A percentile compares a stretch with the other conserved stretches of the same genome.
Conservation (phyloP, 1,140 invertebrate species). For the Hirudo medicinalis region DNA sequence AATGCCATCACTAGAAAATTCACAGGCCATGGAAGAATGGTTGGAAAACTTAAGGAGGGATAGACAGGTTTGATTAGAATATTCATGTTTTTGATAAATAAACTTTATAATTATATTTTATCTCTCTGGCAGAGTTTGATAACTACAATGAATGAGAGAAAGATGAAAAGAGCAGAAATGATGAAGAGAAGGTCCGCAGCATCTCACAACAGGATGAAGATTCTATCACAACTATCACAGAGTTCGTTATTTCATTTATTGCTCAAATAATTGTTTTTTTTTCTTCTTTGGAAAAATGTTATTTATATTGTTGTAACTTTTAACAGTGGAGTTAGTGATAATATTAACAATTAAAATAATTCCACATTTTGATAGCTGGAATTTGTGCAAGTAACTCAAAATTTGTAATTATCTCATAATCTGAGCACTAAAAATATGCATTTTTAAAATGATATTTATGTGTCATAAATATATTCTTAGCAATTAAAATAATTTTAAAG, state of each 20-base stretch:
- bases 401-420: too few relatives aligned
- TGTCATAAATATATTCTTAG: background rate
- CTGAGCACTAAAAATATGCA: background rate
- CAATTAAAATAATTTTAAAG: slow-evolving; percentile 35
- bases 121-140: background rate
- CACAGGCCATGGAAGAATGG: background rate
- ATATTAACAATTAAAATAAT: too few relatives aligned
- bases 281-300: too few relatives aligned
- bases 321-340: background rate
- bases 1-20: background rate
- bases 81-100: background rate
- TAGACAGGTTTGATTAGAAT: background rate
- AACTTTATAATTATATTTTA: background rate
- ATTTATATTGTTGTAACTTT: background rate
- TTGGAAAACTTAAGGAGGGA: background rate
- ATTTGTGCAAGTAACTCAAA: too few relatives aligned
- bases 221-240: slow-evolving; percentile 72
- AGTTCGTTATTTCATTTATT: slow-evolving; percentile 23
- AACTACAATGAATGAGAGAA: slow-evolving; percentile 49
- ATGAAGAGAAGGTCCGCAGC: slow-evolving; percentile 72
- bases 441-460: background rate
- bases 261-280: too few relatives aligned
- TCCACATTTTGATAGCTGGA: too few relatives aligned
- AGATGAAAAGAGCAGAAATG: slow-evolving; percentile 70
- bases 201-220: slow-evolving; percentile 79